These are phyloP conservation scores for Gracilinanus agilis DNA, from an alignment of 2,113 vertebrate genomes.

Conservation along the genomic window DNA sequence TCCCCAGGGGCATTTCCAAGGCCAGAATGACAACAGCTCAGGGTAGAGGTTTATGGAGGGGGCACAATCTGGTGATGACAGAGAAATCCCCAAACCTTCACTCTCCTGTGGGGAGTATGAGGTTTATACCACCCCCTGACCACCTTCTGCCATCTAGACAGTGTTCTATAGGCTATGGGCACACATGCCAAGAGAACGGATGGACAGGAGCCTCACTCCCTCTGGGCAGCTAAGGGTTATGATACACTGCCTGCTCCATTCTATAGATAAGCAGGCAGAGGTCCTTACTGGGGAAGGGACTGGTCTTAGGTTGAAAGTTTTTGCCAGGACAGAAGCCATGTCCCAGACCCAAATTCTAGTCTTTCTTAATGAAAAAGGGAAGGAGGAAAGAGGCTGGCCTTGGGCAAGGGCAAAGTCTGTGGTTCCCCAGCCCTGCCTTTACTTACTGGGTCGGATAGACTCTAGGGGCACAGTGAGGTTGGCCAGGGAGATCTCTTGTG, in stretches of 20 bases:
- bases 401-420: neutral
- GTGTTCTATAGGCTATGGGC: neutral
- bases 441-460: constrained; percentile 97
- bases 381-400: neutral
- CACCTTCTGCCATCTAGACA: neutral
- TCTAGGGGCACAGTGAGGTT: constrained; percentile 94
- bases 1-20: neutral
- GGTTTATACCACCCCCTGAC: rapidly evolving
- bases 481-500: constrained; percentile 88
- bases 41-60: neutral
- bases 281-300: neutral
- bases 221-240: rapidly evolving
- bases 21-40: neutral
- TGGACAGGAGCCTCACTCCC: neutral
- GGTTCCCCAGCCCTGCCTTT: rapidly evolving
- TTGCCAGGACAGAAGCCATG: too few relatives aligned
- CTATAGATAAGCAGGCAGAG: neutral
- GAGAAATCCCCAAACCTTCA: neutral
- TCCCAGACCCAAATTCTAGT: neutral
- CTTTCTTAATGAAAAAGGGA: rapidly evolving
- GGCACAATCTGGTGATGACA: neutral
- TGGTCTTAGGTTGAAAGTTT: neutral
- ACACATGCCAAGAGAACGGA: neutral
- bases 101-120: neutral
- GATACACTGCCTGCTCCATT: neutral